Conservation (phyloP, 2,888 invertebrate species). For the Cylloceria caligata region DNA sequence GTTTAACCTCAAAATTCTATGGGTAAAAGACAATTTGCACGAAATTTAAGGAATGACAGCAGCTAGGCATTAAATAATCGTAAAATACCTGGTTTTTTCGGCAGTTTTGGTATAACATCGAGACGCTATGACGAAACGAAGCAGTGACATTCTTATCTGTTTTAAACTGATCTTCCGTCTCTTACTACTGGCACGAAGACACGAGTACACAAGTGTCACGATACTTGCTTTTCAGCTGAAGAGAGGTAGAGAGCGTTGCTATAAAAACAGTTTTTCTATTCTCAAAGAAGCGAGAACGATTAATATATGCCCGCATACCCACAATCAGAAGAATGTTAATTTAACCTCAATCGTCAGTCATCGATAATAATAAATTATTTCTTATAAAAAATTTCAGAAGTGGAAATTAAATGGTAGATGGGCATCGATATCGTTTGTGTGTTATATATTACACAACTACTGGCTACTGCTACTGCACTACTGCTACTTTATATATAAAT, state of each 20-base stretch:
- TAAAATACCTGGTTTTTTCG: conserved; percentile 65
- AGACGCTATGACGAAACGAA: conserved; percentile 65
- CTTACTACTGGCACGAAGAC: background rate
- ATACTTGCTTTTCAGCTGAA: background rate
- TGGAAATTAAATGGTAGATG: background rate
- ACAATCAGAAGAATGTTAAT: background rate
- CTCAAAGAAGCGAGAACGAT: background rate
- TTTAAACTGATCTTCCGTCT: conserved; percentile 17
- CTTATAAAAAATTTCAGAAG: background rate
- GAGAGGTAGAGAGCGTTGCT: background rate
- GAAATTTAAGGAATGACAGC: conserved; percentile 3
- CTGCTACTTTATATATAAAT: background rate
- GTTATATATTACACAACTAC: background rate
- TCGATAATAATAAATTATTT: background rate
- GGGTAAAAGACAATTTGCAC: background rate
- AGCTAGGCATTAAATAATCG: background rate
- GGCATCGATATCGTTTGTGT: background rate
- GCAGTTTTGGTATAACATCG: conserved; percentile 57
- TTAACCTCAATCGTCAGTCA: background rate
- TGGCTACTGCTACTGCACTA: too few relatives aligned
- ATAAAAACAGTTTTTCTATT: background rate
- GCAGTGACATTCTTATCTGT: conserved; percentile 59
- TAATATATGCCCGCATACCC: background rate
- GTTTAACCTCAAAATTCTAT: conserved; percentile 56
- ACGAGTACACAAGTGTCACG: background rate